phyloP scores from a whole-genome alignment of 2,888 invertebrate species.

The Ceramica pisi region DNA sequence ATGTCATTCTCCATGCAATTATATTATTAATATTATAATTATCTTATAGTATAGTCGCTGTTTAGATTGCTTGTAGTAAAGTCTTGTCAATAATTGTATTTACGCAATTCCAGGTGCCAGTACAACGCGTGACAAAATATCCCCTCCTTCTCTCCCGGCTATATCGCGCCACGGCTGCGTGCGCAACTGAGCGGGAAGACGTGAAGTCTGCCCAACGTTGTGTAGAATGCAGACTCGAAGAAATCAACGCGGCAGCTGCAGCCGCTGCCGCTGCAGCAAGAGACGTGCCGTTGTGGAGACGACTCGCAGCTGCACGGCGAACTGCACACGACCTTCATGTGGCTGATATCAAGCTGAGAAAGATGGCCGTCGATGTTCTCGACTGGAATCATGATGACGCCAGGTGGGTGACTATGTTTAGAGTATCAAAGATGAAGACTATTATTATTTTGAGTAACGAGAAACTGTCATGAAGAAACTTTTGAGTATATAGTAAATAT shows the following conservation, averaged over 20 bases:
- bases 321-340: conserved; percentile 96
- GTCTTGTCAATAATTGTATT: no score
- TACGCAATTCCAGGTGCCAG: conserved; percentile 93
- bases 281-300: conserved; percentile 96
- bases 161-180: conserved; percentile 96
- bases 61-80: no score
- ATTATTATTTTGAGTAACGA: not conserved
- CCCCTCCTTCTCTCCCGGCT: conserved; percentile 97
- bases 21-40: no score
- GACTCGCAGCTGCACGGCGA: conserved; percentile 95
- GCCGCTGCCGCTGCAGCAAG: conserved; percentile 97
- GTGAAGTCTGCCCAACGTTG: conserved; percentile 97
- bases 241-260: conserved; percentile 98
- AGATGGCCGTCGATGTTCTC: conserved; percentile 97
- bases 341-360: conserved; percentile 96
- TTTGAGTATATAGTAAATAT: not conserved
- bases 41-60: no score
- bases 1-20: no score
- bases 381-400: conserved; percentile 99
- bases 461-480: not conserved
- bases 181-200: conserved; percentile 95
- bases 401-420: conserved; percentile 77
- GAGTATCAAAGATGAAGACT: not conserved
- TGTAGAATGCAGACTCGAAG: conserved; percentile 97
- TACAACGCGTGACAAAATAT: conserved; percentile 99